Evolutionary conservation across 2,113 vertebrate species (phyloP).

Genomic region (Melanostigma gelatinosum): DNA sequence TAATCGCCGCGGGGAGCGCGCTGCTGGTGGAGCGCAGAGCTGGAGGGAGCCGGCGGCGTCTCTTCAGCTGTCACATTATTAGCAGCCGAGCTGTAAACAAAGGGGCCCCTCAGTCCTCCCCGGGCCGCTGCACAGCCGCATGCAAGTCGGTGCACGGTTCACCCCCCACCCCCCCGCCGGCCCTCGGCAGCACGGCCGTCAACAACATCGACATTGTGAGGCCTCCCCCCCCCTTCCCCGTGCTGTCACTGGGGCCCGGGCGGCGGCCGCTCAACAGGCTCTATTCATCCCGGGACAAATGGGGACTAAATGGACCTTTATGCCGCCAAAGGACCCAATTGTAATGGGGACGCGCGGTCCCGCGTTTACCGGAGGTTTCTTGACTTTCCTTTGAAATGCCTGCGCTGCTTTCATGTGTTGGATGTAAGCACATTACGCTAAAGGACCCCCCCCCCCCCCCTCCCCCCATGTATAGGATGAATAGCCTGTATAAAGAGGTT

Average conservation of each 20-base stretch:
- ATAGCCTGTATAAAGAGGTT: slow-evolving; percentile 23
- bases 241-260: slow-evolving; percentile 86
- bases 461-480: slow-evolving; percentile 11
- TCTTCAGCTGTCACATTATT: slow-evolving; percentile 94
- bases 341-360: slow-evolving; percentile 66
- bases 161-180: slow-evolving; percentile 74
- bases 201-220: slow-evolving; percentile 94
- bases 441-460: not conserved
- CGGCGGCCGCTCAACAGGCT: slow-evolving; percentile 86
- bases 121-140: slow-evolving; percentile 87
- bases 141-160: slow-evolving; percentile 88
- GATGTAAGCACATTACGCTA: slow-evolving; percentile 45
- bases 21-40: slow-evolving; percentile 49
- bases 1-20: not conserved
- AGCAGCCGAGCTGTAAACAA: slow-evolving; percentile 90
- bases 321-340: slow-evolving; percentile 73
- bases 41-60: slow-evolving; percentile 62
- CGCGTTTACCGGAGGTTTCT: slow-evolving; percentile 63
- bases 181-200: slow-evolving; percentile 82
- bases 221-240: slow-evolving; percentile 72
- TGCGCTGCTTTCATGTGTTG: slow-evolving; percentile 56
- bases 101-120: slow-evolving; percentile 84
- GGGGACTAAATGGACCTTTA: slow-evolving; percentile 79
- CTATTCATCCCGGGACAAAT: slow-evolving; percentile 80
- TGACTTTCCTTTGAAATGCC: slow-evolving; percentile 51